Percentiles rank a stretch among this genome's conserved stretches.
phyloP scores from a whole-genome alignment of 2,797 vertebrate genomes.

The Lacerta bilineata region DNA sequence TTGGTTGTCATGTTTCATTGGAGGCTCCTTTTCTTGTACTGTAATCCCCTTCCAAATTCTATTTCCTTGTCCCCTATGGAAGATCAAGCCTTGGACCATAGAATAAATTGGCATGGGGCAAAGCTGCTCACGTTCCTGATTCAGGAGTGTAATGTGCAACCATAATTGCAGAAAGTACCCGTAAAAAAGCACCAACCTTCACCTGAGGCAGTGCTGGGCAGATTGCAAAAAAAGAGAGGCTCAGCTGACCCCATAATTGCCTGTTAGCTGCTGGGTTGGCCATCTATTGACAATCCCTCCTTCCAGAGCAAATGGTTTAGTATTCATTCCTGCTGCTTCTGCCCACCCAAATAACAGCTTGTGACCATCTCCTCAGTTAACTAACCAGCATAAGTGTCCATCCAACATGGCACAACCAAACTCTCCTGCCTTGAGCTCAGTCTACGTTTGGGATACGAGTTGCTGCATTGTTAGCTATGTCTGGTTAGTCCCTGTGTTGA shows the following conservation, averaged over 20 bases:
- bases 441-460: not conserved
- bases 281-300: not conserved
- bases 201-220: not conserved
- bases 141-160: not conserved
- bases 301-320: not conserved
- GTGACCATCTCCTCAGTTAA: not conserved
- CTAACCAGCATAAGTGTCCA: slow-evolving; percentile 1
- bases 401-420: slow-evolving; percentile 6
- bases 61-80: not conserved
- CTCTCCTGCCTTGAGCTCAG: slow-evolving; percentile 14
- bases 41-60: not conserved
- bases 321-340: not conserved
- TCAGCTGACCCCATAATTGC: not conserved
- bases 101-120: not conserved
- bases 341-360: slow-evolving; percentile 1
- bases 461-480: not conserved
- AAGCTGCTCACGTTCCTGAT: not conserved
- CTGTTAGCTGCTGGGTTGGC: not conserved
- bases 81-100: not conserved
- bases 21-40: slow-evolving; percentile 19
- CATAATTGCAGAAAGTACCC: not conserved
- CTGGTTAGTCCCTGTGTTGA: not conserved
- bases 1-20: slow-evolving; percentile 1
- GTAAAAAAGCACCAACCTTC: not conserved
- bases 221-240: no score